These are phyloP conservation scores for Edolisoma coerulescens DNA, from an alignment of 2,113 vertebrate species.

Conservation along the genomic window DNA sequence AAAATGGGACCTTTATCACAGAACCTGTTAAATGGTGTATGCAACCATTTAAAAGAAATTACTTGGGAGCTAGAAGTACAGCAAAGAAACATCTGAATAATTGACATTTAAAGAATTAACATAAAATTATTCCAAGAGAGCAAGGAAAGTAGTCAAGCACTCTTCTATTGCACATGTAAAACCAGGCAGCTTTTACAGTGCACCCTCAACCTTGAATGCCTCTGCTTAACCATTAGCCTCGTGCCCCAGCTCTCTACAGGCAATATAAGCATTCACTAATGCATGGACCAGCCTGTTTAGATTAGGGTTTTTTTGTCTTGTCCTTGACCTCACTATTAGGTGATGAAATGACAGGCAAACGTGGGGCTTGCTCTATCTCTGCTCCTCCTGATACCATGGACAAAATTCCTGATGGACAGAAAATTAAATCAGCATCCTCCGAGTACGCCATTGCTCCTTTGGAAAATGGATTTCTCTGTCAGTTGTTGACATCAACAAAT, in stretches of 20 bases:
- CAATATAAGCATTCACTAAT: not conserved
- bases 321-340: not conserved
- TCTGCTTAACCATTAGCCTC: not conserved
- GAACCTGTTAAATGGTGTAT: slow-evolving; percentile 33
- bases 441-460: not conserved
- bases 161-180: not conserved
- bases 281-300: not conserved
- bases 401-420: not conserved
- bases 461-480: not conserved
- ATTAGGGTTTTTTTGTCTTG: not conserved
- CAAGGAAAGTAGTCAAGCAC: not conserved
- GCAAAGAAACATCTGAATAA: not conserved
- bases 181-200: not conserved
- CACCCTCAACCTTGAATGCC: not conserved
- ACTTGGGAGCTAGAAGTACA: not conserved
- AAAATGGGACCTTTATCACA: not conserved
- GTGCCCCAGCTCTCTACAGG: not conserved
- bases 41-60: slow-evolving; percentile 35
- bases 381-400: not conserved
- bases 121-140: slow-evolving; percentile 21
- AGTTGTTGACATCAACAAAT: not conserved
- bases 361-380: not conserved
- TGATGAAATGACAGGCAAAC: not conserved
- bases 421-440: not conserved
- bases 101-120: slow-evolving; percentile 52